Base-by-base conservation (phyloP, 1,140 invertebrate genomes). In the Diploscapter pachys region DNA sequence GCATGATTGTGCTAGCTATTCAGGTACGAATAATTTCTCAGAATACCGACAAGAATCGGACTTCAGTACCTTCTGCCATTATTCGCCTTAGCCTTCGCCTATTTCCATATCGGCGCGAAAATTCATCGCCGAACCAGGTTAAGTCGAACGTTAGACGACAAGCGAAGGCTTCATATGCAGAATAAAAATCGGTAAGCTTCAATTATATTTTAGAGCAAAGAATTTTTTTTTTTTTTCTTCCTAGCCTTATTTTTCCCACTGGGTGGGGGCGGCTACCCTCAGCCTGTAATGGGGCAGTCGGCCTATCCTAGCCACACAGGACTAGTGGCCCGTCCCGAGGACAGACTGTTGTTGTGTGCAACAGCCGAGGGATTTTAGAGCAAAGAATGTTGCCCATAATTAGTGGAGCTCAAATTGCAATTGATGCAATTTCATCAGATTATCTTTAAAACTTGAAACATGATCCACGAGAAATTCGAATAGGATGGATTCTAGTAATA, bases 51-150 rank as follows among this genome's bases (percentile, higher is more conserved):
- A 31, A 31, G 1, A 31, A 31, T 31, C 31, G 66, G 1, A n/a
- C 66, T 68, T 13, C 84, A 85, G 69, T 85, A 85, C 65, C 63
- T 86, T 53, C 74, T 85, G 13, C 83, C 83, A n/a, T 75, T 85
- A 54, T 74, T 73, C 56, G 78, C 84, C 4, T 54, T 85, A 52
- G 82, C 69, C 48, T 81, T 85, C 63, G 81, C 82, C 8, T 85
- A 85, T 70, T 78, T 76, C 52, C 84, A 86, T 72, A 85, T 85
- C 69, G 84, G 84, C 5, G 80, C 81, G 6, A 85, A 81, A 4
- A 85, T 85, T 64, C 74, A 81, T 48, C 77, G 81, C 51, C 69
- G 83, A 56, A 78, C 80, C 11, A 81, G 82, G 76, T 67, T 66
- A 62, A 70, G 72, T 13, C 80, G 82, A 48, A 83, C 81, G 11